Percentiles rank a stretch among this genome's conserved stretches.
Evolutionary conservation across 1,140 invertebrate genomes (phyloP).

Genomic region (Propsilocerus akamusi): DNA sequence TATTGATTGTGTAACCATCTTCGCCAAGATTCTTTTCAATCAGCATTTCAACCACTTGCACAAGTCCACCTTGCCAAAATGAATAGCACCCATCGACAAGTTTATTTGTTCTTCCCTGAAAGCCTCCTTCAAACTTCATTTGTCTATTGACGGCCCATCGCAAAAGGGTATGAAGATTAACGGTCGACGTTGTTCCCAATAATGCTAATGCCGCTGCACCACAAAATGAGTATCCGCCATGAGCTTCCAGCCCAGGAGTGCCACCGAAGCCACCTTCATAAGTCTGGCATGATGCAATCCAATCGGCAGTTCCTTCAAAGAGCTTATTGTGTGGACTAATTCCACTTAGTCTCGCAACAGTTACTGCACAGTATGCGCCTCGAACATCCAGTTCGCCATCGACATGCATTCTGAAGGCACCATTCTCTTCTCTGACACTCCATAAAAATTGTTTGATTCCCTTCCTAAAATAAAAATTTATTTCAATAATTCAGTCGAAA

Average conservation of each 20-base stretch:
- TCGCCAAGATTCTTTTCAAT: conserved; percentile 22
- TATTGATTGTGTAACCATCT: conserved; percentile 6
- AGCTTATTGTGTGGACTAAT: conserved; percentile 40
- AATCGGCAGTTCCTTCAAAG: conserved; percentile 73
- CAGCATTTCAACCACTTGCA: conserved; percentile 52
- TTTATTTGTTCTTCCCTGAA: conserved; percentile 94
- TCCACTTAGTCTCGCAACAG: conserved; percentile 77
- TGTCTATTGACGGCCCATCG: conserved; percentile 77
- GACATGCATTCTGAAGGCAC: conserved; percentile 77
- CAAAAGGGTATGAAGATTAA: conserved; percentile 56
- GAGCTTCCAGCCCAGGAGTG: conserved; percentile 86
- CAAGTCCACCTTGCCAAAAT: conserved; percentile 92
- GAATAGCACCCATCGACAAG: conserved; percentile 97
- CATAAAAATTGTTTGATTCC: conserved; percentile 58
- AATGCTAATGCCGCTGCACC: conserved; percentile 75
- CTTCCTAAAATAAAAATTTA: conserved; percentile 25
- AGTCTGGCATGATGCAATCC: conserved; percentile 86
- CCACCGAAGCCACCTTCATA: conserved; percentile 98
- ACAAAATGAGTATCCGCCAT: conserved; percentile 97
- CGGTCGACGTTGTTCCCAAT: conserved; percentile 58
- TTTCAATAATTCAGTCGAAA: background rate
- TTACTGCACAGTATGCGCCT: conserved; percentile 86
- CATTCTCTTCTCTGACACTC: conserved; percentile 55
- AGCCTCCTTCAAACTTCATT: conserved; percentile 81
- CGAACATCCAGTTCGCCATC: conserved; percentile 92